A percentile compares a stretch with the other conserved stretches of the same genome.
Conservation (phyloP, 1,140 invertebrate species). For the Heliconius hewitsoni region DNA sequence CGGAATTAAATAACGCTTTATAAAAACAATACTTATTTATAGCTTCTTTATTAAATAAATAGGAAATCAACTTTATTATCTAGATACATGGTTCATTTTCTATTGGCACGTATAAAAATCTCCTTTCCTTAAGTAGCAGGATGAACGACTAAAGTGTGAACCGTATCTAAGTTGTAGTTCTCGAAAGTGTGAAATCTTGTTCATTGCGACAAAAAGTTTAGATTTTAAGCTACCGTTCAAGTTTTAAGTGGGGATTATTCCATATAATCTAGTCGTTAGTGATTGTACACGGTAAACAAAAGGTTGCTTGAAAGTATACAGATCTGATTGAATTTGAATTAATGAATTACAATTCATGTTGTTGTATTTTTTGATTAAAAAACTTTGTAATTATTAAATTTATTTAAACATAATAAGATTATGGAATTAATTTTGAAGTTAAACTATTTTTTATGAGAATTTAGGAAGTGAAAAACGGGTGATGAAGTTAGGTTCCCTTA, state of each 20-base stretch:
- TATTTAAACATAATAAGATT: too few species aligned
- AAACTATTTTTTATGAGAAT: too few species aligned
- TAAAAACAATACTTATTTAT: background rate
- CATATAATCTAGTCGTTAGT: background rate
- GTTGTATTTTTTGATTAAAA: background rate
- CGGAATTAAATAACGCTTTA: constrained; percentile 1
- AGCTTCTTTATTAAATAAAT: background rate
- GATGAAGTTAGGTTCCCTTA: too few species aligned
- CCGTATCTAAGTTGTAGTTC: constrained; percentile 52
- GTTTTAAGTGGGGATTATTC: background rate
- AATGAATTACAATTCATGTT: background rate
- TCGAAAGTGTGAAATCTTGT: constrained; percentile 73
- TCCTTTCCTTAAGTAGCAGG: constrained; percentile 11
- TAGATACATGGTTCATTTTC: background rate
- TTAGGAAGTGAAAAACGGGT: too few species aligned
- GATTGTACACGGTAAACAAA: background rate
- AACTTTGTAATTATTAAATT: too few species aligned
- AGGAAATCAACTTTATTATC: background rate
- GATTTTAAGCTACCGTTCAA: constrained; percentile 32
- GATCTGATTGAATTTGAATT: too few species aligned
- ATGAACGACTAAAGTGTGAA: constrained; percentile 57
- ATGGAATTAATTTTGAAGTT: too few species aligned
- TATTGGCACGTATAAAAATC: background rate
- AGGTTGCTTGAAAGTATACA: too few species aligned
- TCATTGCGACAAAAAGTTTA: constrained; percentile 53